Evolutionary conservation across 2,797 vertebrate species (phyloP), one percentile per base, ranked within the genome.

Genomic region (Microchirus variegatus): DNA sequence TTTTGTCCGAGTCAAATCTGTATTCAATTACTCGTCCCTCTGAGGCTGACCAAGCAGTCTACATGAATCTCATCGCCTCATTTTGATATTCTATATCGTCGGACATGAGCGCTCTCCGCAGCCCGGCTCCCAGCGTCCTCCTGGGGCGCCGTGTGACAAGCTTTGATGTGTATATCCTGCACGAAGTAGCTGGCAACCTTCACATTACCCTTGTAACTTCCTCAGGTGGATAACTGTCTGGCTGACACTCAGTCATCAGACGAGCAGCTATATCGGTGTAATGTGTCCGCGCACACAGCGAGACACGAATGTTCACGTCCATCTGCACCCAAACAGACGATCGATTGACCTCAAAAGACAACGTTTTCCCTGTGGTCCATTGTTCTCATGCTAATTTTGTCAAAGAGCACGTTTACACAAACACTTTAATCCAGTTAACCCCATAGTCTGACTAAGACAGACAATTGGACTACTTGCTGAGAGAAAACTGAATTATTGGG

Each of bases 41-140:
- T 63, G 41, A 63, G 69, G 76, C 78, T 80, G 83, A 76, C 60
- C 47, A 59, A 66, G 70, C 70, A 37, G 61, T 69, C 53, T 55
- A 26, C 15, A 57, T 13, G 26, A 57, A 42, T 60, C 57, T 66
- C 42, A 47, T 44, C 36, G 49, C 36, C 43, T 59, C 1, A 40
- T 70, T 51, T 63, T 10, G 10, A 62, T 54, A 56, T 46, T 57
- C 49, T 57, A 47, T 19, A 66, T 52, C 75, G 59, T 36, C 50
- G 10, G 57, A 62, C 11, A 35, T 48, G 48, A 53, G 49, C 47
- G 56, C 41, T 54, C 43, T 52, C n/a, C n/a, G 44, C 62, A 54
- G 41, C 42, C 18, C 56, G 3, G 37, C 51, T 69, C 44, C 37
- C 41, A 63, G 43, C 16, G 62, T 43, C 19, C 73, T 67, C 66